A percentile compares a stretch with the other conserved stretches of the same genome.
phyloP scores from a whole-genome alignment of 1,140 invertebrate genomes.

The Brachionus manjavacas region DNA sequence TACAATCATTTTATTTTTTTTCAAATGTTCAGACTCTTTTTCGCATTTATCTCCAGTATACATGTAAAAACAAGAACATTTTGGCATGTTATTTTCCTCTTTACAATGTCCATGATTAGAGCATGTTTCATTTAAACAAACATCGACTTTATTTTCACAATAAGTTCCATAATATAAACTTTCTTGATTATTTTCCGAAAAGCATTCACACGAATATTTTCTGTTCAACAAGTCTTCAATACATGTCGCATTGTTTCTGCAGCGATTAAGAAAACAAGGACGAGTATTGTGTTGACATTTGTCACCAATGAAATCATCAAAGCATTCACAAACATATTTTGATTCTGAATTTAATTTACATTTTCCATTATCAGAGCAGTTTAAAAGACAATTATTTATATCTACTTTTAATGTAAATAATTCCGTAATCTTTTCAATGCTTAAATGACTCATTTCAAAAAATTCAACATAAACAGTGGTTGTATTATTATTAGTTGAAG shows the following conservation, averaged over 20 bases:
- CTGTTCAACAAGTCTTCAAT: conserved; percentile 77
- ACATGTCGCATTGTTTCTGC: conserved; percentile 79
- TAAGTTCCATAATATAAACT: conserved; percentile 73
- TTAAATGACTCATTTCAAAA: neutral
- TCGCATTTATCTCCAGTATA: neutral
- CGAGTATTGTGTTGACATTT: conserved; percentile 75
- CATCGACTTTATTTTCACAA: conserved; percentile 61
- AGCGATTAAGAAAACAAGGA: conserved; percentile 70
- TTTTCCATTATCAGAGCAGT: neutral
- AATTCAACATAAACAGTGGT: neutral
- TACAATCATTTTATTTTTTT: neutral
- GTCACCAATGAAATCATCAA: conserved; percentile 64
- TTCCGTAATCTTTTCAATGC: neutral
- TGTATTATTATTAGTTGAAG: neutral
- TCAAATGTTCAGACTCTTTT: neutral
- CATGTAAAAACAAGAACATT: neutral
- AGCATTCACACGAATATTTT: conserved; percentile 68
- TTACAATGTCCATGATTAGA: neutral
- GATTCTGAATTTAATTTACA: neutral
- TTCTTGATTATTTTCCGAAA: conserved; percentile 61
- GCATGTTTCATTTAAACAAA: neutral
- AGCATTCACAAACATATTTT: neutral
- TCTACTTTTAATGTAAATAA: neutral
- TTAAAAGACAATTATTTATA: neutral
- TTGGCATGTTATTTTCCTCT: neutral